Evolutionary conservation across 2,113 vertebrate species (phyloP).

Genomic region (Argyrosomus japonicus): DNA sequence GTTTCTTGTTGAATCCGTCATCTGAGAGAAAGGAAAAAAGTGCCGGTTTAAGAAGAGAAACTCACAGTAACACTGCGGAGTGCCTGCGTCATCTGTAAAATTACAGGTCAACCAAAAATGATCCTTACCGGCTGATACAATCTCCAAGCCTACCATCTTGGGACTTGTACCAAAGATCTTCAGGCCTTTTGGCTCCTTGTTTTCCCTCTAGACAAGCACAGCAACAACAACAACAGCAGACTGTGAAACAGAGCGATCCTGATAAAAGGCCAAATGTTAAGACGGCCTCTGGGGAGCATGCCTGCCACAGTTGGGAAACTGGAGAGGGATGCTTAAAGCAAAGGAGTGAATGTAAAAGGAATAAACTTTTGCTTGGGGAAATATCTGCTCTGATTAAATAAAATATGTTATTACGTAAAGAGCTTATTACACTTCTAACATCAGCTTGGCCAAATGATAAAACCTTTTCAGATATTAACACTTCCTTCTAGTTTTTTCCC

Average conservation of each 20-base stretch:
- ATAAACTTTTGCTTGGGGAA: not conserved
- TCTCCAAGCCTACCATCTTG: conserved; percentile 91
- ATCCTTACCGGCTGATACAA: conserved; percentile 85
- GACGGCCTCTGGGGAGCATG: not conserved
- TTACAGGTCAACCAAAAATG: not conserved
- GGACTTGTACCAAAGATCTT: conserved; percentile 93
- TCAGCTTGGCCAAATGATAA: not conserved
- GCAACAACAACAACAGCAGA: conserved; percentile 17
- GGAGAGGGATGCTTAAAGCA: not conserved
- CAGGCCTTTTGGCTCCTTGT: conserved; percentile 92
- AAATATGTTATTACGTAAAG: not conserved
- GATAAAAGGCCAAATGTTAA: conserved; percentile 31
- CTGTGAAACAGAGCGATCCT: conserved; percentile 17
- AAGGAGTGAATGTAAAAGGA: not conserved
- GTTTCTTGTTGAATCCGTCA: conserved; percentile 83
- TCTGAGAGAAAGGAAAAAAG: conserved; percentile 58
- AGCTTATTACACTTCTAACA: not conserved
- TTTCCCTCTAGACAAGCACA: conserved; percentile 81
- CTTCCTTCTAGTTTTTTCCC: not conserved
- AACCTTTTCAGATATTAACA: not conserved
- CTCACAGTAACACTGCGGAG: not conserved
- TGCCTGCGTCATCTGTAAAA: not conserved
- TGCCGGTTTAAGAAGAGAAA: not conserved
- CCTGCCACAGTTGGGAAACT: conserved; percentile 14
- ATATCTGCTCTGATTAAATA: not conserved